Conservation (phyloP, 1,140 invertebrate species). For the Tenebrio molitor region DNA sequence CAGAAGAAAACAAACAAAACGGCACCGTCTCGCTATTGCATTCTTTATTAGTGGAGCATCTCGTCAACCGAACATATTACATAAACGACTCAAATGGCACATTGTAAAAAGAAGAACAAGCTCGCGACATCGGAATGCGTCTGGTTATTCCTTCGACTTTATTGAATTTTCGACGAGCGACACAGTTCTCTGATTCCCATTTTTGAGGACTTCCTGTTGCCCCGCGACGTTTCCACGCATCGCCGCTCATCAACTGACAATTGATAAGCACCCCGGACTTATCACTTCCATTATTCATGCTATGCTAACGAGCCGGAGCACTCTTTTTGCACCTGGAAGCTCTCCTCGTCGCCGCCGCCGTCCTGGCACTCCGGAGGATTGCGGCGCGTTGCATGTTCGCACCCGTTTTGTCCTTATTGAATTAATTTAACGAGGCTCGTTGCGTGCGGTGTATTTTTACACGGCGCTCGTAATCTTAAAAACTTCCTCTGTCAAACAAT, state of each 20-base stretch:
- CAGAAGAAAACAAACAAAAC: neutral
- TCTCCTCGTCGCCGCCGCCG: too few relatives aligned
- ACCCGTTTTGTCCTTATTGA: conserved; percentile 3
- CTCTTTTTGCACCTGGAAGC: too few relatives aligned
- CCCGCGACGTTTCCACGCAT: neutral
- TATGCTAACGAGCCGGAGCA: neutral
- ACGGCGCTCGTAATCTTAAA: neutral
- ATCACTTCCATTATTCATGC: neutral
- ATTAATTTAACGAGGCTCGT: conserved; percentile 11
- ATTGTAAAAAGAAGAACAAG: conserved; percentile 23
- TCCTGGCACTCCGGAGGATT: too few relatives aligned
- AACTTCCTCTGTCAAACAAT: conserved; percentile 16
- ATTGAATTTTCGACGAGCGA: conserved; percentile 9
- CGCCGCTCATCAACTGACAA: conserved; percentile 1
- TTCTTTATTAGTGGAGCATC: conserved; percentile 27
- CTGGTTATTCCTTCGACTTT: conserved; percentile 26
- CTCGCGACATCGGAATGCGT: conserved; percentile 26
- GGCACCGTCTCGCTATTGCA: neutral
- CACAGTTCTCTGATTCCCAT: conserved; percentile 3
- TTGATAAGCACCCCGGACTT: neutral
- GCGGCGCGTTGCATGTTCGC: neutral
- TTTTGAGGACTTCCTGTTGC: neutral
- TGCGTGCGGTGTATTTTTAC: conserved; percentile 14
- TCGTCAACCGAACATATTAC: conserved; percentile 15
- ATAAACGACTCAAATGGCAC: conserved; percentile 29